Conservation (phyloP, 2,888 invertebrate genomes). For the Cremastinae sp. region DNA sequence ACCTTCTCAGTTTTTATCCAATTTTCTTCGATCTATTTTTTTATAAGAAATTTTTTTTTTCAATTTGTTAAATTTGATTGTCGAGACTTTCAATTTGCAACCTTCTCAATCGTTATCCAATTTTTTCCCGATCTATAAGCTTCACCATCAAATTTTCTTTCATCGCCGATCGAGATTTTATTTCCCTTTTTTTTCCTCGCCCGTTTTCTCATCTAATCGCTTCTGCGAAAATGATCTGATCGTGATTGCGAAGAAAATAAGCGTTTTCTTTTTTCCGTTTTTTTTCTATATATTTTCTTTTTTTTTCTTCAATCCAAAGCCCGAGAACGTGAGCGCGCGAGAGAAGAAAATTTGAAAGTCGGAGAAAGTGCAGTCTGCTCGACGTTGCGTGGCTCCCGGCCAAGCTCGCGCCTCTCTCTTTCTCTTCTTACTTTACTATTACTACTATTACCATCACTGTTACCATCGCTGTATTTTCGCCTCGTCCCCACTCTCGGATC, state of each 20-base stretch:
- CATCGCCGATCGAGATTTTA: not conserved
- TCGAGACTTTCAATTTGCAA: too few relatives aligned
- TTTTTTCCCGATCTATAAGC: too few relatives aligned
- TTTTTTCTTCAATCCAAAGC: conserved; percentile 9
- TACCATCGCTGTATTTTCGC: conserved; percentile 10
- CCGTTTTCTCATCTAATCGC: not conserved
- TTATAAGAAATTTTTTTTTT: too few relatives aligned
- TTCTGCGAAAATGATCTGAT: conserved; percentile 9
- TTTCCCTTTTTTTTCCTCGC: not conserved
- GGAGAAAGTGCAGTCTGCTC: conserved; percentile 73
- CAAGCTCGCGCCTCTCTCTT: conserved; percentile 61
- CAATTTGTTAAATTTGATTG: too few relatives aligned
- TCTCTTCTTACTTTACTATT: conserved; percentile 58
- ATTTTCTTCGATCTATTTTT: too few relatives aligned
- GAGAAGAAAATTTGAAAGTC: conserved; percentile 76
- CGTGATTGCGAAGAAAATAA: not conserved
- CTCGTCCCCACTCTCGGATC: not conserved
- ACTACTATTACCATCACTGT: conserved; percentile 45
- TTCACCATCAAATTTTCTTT: not conserved
- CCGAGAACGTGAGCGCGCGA: conserved; percentile 25
- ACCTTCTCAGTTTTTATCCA: too few relatives aligned
- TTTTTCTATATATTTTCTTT: not conserved
- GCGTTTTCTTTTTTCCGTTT: not conserved
- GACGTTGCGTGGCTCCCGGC: conserved; percentile 67
- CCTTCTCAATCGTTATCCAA: too few relatives aligned